These are phyloP conservation scores for Tetrax tetrax DNA, from an alignment of 2,113 vertebrate genomes.

Conservation along the genomic window DNA sequence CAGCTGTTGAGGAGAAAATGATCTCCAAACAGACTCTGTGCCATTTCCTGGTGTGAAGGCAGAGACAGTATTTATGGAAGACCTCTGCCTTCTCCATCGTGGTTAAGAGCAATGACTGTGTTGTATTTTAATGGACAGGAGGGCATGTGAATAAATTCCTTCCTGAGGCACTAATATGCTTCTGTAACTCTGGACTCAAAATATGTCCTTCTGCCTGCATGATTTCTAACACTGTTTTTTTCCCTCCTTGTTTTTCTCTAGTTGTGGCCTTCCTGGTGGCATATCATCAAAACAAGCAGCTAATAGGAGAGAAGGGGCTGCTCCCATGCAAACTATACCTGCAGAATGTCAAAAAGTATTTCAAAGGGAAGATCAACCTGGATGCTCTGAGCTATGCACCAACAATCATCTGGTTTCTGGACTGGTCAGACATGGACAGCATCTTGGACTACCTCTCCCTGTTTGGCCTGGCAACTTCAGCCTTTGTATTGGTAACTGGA, in stretches of 20 bases:
- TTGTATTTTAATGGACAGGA: background rate
- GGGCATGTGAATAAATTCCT: background rate
- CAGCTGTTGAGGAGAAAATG: background rate
- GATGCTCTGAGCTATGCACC: constrained; percentile 83
- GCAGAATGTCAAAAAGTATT: constrained; percentile 82
- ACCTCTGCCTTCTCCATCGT: background rate
- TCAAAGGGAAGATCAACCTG: constrained; percentile 78
- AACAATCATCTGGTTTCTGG: constrained; percentile 88
- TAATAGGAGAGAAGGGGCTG: constrained; percentile 88
- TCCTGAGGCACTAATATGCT: background rate
- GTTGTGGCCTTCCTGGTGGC: constrained; percentile 92
- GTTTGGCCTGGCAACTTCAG: constrained; percentile 79
- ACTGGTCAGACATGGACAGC: constrained; percentile 88
- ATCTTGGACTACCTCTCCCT: constrained; percentile 85
- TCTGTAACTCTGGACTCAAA: background rate
- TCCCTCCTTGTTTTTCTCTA: constrained; percentile 25
- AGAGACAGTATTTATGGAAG: background rate
- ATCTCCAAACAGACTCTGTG: background rate
- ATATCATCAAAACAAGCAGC: constrained; percentile 91
- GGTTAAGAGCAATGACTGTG: background rate
- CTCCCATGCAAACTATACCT: constrained; percentile 85
- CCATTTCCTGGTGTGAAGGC: background rate
- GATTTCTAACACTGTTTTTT: fast-evolving
- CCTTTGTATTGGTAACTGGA: constrained; percentile 82
- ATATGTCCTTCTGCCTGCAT: fast-evolving